Evolutionary conservation across 2,113 vertebrate genomes (phyloP).

Genomic region (Erythrolamprus reginae): DNA sequence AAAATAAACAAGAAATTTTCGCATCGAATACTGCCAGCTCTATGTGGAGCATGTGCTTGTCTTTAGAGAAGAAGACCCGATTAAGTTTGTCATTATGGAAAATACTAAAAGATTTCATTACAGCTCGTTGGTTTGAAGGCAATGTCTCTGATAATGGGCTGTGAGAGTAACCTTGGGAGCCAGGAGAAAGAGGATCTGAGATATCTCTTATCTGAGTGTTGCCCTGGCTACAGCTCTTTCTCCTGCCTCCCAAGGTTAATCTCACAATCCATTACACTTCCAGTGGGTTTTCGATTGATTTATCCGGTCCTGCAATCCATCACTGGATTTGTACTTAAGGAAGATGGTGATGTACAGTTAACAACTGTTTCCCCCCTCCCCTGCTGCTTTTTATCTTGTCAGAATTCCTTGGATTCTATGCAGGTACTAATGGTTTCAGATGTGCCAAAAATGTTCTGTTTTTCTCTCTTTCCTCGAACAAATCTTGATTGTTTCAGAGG

Average conservation of each 20-base stretch:
- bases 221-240: background rate
- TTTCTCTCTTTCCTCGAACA: background rate
- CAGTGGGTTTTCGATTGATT: background rate
- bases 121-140: background rate
- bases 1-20: background rate
- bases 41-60: background rate
- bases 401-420: constrained; percentile 97
- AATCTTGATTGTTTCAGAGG: constrained; percentile 5
- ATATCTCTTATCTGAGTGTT: background rate
- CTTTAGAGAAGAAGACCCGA: background rate
- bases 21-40: background rate
- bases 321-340: background rate
- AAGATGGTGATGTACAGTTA: constrained; percentile 61
- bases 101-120: background rate
- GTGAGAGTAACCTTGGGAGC: background rate
- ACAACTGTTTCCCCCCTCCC: constrained; percentile 37
- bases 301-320: background rate
- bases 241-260: background rate
- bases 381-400: constrained; percentile 52
- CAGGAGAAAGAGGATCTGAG: background rate
- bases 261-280: background rate
- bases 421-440: constrained; percentile 78
- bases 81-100: background rate
- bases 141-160: background rate
- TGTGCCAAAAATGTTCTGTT: background rate